These are phyloP conservation scores for Astropecten irregularis DNA, from an alignment of 53 echinoderm and acorn worm species.

Conservation along the genomic window DNA sequence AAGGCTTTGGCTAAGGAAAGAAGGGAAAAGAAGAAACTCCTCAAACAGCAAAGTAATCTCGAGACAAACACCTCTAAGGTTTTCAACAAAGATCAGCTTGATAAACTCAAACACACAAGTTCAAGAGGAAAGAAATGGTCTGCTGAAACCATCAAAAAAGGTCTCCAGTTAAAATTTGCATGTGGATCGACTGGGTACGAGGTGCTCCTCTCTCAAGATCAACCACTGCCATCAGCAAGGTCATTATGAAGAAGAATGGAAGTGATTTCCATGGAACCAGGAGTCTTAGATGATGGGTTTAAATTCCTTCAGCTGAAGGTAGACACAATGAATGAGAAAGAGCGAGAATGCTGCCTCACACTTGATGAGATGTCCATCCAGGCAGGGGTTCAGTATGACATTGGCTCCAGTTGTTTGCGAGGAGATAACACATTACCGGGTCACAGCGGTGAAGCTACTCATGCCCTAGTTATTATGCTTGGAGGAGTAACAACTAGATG, in stretches of 20 bases:
- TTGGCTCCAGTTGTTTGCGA: constrained; percentile 23
- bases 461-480: constrained; percentile 74
- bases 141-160: not conserved
- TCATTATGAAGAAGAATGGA: constrained; percentile 53
- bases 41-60: too few species aligned
- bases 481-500: constrained; percentile 64
- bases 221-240: constrained; percentile 45
- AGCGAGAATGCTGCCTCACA: constrained; percentile 64
- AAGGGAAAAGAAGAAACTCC: too few species aligned
- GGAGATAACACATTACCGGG: constrained; percentile 68
- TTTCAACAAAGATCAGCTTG: constrained; percentile 1
- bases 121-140: too few species aligned
- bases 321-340: constrained; percentile 52
- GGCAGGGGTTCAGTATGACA: constrained; percentile 68
- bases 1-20: too few species aligned
- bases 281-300: constrained; percentile 56
- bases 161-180: not conserved
- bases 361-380: constrained; percentile 80
- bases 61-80: too few species aligned
- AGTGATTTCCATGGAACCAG: constrained; percentile 24
- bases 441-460: constrained; percentile 56
- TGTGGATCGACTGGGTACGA: not conserved
- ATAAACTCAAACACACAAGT: not conserved
- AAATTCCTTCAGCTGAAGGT: constrained; percentile 56
- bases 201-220: constrained; percentile 14